These are phyloP conservation scores for Petromus typicus DNA, from an alignment of 2,113 vertebrate genomes.

Conservation along the genomic window DNA sequence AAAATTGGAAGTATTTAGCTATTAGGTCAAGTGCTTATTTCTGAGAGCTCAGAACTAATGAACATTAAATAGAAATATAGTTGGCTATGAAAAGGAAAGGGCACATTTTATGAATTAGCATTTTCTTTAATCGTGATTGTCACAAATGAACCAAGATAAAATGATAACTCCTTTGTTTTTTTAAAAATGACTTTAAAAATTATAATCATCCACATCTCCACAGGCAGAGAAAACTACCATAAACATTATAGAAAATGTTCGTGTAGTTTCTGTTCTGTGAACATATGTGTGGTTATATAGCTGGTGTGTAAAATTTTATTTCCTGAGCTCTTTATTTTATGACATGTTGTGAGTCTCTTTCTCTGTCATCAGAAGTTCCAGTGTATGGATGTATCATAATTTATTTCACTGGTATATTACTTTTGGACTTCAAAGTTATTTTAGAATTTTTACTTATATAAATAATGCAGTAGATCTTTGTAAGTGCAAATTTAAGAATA, in stretches of 20 bases:
- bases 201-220: background rate
- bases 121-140: conserved; percentile 5
- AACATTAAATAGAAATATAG: conserved; percentile 23
- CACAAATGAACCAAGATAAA: background rate
- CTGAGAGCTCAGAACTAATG: conserved; percentile 4
- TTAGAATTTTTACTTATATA: conserved; percentile 51
- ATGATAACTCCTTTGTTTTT: background rate
- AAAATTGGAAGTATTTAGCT: conserved; percentile 4
- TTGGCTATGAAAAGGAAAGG: background rate
- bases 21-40: conserved; percentile 16
- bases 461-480: conserved; percentile 52
- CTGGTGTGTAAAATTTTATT: conserved; percentile 40
- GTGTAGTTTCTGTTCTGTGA: background rate
- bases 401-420: conserved; percentile 22
- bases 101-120: conserved; percentile 6
- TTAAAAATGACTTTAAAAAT: background rate
- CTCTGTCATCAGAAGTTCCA: background rate
- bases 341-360: background rate
- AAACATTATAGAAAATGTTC: background rate
- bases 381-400: background rate
- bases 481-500: conserved; percentile 59
- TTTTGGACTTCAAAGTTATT: conserved; percentile 45
- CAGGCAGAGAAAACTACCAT: background rate
- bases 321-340: conserved; percentile 33
- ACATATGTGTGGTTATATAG: background rate